Evolutionary conservation across 2,113 vertebrate species (phyloP), one percentile per base, ranked within the genome.

Genomic region (Lepidothrix coronata): DNA sequence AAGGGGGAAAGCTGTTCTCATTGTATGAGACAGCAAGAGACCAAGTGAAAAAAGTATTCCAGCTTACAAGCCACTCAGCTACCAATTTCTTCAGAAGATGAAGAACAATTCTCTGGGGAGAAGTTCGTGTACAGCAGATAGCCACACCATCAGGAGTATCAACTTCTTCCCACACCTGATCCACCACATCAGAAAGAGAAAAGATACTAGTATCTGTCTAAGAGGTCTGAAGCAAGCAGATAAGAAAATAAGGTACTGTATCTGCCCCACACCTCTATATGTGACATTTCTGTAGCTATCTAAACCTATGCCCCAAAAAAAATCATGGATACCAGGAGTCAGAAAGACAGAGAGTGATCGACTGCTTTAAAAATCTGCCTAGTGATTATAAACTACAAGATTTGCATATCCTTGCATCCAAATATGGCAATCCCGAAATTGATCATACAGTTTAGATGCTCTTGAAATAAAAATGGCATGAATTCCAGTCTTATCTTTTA

Each of bases 111-210:
- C 92, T 92, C 92, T 71, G 28, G 82, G 71, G 92, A 90, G 51
- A 95, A 70, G 72, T 74, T 54, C 0, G 12, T 16, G 58, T 83
- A 91, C n/a, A 91, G 71, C 41, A 93, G 92, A 95, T 71, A 96
- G 79, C 63, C 55, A 83, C 72, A 88, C 22, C 62, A 76, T 33
- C 82, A 85, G 46, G 67, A 73, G 88, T 96, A 96, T 97, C 95
- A 97, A 8, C 88, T 96, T 96, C 94, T 88, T 37, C 30, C 51
- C 83, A 93, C 85, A 97, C 88, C 82, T 93, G 95, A 97, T 95
- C 92, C 91, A 92, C 30, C 0, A 0, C 75, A 90, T 62, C 67
- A 94, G 85, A 90, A 90, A 44, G 73, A 59, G 44, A 93, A 88
- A 92, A 96, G 92, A 91, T 95, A 97, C 24, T 73, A 94, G 92